These are phyloP conservation scores for Plebejus argus DNA, from an alignment of 2,888 invertebrate genomes.

Conservation along the genomic window DNA sequence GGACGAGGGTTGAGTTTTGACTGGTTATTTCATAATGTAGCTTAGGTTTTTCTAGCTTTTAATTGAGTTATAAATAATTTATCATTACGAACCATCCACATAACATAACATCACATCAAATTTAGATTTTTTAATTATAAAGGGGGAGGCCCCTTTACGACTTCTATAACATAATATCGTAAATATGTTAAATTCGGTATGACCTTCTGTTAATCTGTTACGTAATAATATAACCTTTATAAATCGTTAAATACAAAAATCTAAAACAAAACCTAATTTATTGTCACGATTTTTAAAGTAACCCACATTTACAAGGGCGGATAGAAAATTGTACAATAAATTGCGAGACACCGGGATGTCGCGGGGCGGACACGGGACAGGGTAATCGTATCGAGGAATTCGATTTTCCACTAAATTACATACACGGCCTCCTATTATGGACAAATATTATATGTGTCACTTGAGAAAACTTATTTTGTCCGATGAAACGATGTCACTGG, in stretches of 20 bases:
- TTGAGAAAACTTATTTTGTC: background rate
- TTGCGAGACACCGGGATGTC: background rate
- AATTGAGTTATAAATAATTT: no score
- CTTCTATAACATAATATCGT: no score
- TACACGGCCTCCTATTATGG: constrained; percentile 53
- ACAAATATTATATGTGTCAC: constrained; percentile 12
- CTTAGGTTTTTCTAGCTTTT: background rate
- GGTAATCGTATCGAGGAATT: constrained; percentile 78
- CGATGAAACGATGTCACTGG: background rate
- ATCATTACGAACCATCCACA: no score
- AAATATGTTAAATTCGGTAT: no score
- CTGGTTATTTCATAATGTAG: background rate
- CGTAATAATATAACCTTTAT: no score
- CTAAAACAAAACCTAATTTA: no score
- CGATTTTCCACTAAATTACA: constrained; percentile 79
- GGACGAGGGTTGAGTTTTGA: background rate
- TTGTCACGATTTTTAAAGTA: background rate
- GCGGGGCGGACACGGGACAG: constrained; percentile 50
- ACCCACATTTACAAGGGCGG: background rate
- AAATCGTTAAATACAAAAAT: no score
- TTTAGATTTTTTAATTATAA: no score
- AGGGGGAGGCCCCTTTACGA: no score
- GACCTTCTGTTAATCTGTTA: no score
- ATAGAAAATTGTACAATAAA: constrained; percentile 5
- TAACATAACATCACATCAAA: no score